Conservation (phyloP, 2,113 vertebrate species). For the Mastomys natalensis region DNA sequence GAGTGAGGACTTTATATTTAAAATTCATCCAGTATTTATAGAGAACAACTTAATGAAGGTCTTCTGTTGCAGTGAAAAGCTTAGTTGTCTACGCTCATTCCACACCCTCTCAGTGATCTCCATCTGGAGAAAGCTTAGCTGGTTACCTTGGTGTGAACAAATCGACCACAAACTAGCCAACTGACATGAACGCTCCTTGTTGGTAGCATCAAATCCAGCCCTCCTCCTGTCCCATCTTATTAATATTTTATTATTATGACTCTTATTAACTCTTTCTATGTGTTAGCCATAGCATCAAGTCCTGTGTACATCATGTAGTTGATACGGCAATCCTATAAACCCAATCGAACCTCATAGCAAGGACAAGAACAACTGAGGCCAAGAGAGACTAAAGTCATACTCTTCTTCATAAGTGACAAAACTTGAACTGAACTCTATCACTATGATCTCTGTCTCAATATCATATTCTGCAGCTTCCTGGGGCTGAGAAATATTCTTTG, state of each 20-base stretch:
- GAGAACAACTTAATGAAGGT: conserved; percentile 7
- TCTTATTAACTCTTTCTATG: too few relatives aligned
- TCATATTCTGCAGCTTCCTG: neutral
- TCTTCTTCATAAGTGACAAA: neutral
- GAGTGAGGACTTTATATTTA: neutral
- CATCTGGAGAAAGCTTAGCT: neutral
- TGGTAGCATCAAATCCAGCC: neutral
- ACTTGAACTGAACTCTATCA: too few relatives aligned
- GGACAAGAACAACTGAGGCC: neutral
- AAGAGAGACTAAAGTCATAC: neutral
- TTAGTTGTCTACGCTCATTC: neutral
- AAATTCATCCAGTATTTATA: neutral
- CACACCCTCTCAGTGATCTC: neutral
- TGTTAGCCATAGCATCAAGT: neutral
- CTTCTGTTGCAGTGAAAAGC: neutral
- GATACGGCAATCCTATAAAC: neutral
- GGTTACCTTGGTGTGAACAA: neutral
- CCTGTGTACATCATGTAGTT: neutral
- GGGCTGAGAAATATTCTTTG: neutral
- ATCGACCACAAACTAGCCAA: neutral
- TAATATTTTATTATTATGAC: too few relatives aligned
- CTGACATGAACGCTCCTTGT: neutral
- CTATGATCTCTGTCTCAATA: neutral
- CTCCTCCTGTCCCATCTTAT: too few relatives aligned
- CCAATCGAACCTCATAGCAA: neutral